Percentiles rank a stretch among this genome's conserved stretches.
These are phyloP conservation scores for Danaus melanippus DNA, from an alignment of 1,140 invertebrate genomes.

Conservation along the genomic window DNA sequence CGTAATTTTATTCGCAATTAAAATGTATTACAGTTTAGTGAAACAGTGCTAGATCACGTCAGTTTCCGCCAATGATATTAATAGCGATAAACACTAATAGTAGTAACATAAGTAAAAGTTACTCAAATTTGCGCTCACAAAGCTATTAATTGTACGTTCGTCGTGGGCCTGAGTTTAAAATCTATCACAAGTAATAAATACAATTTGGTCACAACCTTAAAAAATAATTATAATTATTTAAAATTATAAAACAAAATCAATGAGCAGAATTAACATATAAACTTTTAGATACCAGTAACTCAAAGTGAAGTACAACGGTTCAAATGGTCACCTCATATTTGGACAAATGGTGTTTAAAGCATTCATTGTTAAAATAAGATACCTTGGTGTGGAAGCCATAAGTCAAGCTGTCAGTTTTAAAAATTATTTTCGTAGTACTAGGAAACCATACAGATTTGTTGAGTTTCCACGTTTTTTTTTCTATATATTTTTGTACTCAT, in stretches of 20 bases:
- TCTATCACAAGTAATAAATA: conserved; percentile 26
- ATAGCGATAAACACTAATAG: conserved; percentile 21
- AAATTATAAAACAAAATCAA: conserved; percentile 9
- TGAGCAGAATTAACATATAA: conserved; percentile 12
- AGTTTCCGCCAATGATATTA: conserved; percentile 23
- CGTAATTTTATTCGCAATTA: conserved; percentile 6
- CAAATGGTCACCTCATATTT: too few species aligned
- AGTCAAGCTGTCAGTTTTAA: too few species aligned
- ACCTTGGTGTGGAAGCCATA: too few species aligned
- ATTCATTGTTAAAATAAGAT: too few species aligned
- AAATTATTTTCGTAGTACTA: too few species aligned
- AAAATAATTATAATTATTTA: conserved; percentile 12
- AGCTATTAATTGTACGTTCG: conserved; percentile 32
- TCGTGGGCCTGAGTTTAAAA: conserved; percentile 36
- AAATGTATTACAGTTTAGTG: conserved; percentile 17
- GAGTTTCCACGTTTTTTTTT: too few species aligned
- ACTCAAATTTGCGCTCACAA: conserved; percentile 25
- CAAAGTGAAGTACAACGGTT: too few species aligned
- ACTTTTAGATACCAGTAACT: too few species aligned
- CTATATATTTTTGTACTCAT: too few species aligned
- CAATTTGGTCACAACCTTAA: conserved; percentile 22
- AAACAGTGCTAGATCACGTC: conserved; percentile 42
- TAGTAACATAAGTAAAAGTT: conserved; percentile 25
- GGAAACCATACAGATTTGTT: too few species aligned
- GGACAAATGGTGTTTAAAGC: too few species aligned